These are phyloP conservation scores for Apodemia hepburni DNA, from an alignment of 2,888 invertebrate species.

Conservation along the genomic window DNA sequence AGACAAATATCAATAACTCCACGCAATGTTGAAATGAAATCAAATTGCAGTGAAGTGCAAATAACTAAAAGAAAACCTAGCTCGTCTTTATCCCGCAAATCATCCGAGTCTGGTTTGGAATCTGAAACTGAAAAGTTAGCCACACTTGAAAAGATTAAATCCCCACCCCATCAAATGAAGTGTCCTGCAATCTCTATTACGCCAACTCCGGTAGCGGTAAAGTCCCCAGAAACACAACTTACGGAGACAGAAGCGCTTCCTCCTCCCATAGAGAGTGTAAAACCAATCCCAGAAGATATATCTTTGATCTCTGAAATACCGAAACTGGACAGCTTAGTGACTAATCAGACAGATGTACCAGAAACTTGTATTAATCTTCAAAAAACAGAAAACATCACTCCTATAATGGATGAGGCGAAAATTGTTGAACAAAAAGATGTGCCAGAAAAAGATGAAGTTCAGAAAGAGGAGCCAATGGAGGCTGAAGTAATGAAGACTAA, in stretches of 20 bases:
- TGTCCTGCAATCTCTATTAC: constrained; percentile 49
- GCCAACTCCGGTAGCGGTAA: constrained; percentile 48
- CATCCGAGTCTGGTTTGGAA: constrained; percentile 54
- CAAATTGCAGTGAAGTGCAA: constrained; percentile 45
- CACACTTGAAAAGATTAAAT: constrained; percentile 57
- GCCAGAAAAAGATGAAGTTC: constrained; percentile 9
- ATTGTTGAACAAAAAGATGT: constrained; percentile 24
- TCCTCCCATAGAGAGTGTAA: constrained; percentile 53
- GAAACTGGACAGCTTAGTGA: constrained; percentile 32
- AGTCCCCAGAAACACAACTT: constrained; percentile 52
- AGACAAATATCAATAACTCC: constrained; percentile 68
- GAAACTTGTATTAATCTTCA: constrained; percentile 31
- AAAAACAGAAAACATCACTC: neutral
- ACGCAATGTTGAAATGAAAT: constrained; percentile 49
- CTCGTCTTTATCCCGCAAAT: constrained; percentile 55
- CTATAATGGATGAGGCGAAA: constrained; percentile 25
- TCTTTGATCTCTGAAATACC: constrained; percentile 45
- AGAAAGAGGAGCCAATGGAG: constrained; percentile 26
- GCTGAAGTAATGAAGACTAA: constrained; percentile 12
- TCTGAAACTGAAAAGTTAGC: constrained; percentile 51
- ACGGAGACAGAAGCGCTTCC: constrained; percentile 55
- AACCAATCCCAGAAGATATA: constrained; percentile 47
- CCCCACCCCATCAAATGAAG: constrained; percentile 41
- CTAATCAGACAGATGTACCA: constrained; percentile 25
- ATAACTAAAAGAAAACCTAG: constrained; percentile 55